Evolutionary conservation across 2,797 vertebrate genomes (phyloP), one percentile per base, ranked within the genome.

Genomic region (Mormyrus proboscirostris): DNA sequence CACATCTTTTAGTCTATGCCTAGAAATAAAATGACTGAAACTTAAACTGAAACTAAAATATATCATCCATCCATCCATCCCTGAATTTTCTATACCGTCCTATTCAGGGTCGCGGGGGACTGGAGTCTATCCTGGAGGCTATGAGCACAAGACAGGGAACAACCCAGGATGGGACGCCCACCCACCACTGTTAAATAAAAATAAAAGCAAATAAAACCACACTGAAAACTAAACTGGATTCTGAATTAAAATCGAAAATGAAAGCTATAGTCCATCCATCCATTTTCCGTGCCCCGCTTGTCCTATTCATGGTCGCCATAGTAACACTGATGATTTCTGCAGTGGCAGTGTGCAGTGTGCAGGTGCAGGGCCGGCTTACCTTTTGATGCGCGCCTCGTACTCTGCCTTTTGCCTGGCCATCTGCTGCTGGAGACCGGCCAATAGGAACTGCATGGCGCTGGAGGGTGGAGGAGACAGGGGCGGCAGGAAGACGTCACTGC

Each of bases 401-500:
- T 94, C 94, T 25, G 94, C 93, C 89, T 94, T 92, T 91, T 96
- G 95, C 29, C 92, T 91, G 62, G 91, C 84, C 57, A 96, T 95
- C 91, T 96, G 94, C 92, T 95, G 95, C 85, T 95, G 94, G 62
- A 96, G 93, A 90, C 92, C 91, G 5, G 94, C 94, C 89, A 95
- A 94, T 84, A 96, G 90, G 92, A 94, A 94, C 73, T 95, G 94
- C 0, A 94, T 93, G 55, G 94, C 93, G 0, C 94, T 94, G 0
- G 92, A 94, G 59, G 95, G 94, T 82, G 89, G 3, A 1, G 51
- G 90, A 69, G 95, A 92, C 16, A 90, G 93, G 0, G 95, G 94
- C 6, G 96, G 95, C 62, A 96, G 95, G 90, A 96, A 96, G 1
- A 96, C 96, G 69, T 96, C 96, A 0, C 96, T 96, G 92, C 96